These are phyloP conservation scores for Osedax frankpressi DNA, from an alignment of 2,888 invertebrate genomes.

Conservation along the genomic window DNA sequence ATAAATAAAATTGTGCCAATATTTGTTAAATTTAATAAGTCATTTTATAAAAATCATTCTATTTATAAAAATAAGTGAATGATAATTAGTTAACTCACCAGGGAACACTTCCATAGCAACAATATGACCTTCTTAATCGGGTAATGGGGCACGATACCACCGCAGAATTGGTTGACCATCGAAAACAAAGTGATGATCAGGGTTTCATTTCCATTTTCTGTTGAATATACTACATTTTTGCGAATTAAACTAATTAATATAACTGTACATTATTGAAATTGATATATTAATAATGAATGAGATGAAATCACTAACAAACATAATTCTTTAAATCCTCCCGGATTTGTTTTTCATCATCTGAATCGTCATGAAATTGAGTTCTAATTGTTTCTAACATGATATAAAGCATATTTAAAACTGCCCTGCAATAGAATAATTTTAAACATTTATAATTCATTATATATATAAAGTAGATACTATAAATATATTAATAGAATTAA, in stretches of 20 bases:
- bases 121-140: slow-evolving; percentile 95
- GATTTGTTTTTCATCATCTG: slow-evolving; percentile 41
- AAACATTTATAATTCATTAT: too few species aligned
- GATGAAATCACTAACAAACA: slow-evolving; percentile 50
- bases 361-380: slow-evolving; percentile 31
- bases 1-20: slow-evolving; percentile 4
- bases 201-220: not conserved
- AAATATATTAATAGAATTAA: too few species aligned
- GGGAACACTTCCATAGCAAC: slow-evolving; percentile 82
- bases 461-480: too few species aligned
- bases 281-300: too few species aligned
- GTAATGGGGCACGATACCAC: slow-evolving; percentile 86
- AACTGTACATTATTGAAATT: too few species aligned
- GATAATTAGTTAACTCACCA: slow-evolving; percentile 56
- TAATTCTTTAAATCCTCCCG: slow-evolving; percentile 54
- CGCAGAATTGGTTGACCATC: slow-evolving; percentile 92
- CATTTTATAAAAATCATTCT: too few species aligned
- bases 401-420: slow-evolving; percentile 81
- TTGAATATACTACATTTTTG: not conserved
- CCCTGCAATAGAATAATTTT: too few species aligned
- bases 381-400: slow-evolving; percentile 82
- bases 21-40: too few species aligned
- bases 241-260: too few species aligned
- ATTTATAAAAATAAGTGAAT: slow-evolving; percentile 12
- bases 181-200: slow-evolving; percentile 55